phyloP scores from a whole-genome alignment of 2,113 vertebrate genomes.

The Siniperca knerii region DNA sequence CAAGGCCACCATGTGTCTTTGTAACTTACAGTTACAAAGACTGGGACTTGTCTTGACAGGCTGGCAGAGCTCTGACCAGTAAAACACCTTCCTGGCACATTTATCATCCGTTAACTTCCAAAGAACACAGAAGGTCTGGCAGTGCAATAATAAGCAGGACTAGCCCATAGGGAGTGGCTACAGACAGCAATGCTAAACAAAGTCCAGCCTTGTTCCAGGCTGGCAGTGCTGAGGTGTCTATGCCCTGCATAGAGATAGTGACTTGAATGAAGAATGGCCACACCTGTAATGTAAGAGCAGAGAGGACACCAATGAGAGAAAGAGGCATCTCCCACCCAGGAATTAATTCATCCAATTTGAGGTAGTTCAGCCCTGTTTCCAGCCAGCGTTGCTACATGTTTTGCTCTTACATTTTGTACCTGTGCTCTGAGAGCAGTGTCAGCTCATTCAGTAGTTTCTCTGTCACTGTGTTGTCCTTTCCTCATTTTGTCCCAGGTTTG shows the following conservation, averaged over 20 bases:
- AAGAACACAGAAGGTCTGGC: no score
- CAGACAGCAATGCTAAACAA: background rate
- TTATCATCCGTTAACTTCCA: background rate
- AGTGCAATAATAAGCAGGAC: background rate
- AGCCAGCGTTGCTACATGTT: no score
- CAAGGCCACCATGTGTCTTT: background rate
- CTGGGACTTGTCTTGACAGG: background rate
- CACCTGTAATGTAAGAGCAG: background rate
- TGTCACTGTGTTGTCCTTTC: background rate
- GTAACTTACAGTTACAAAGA: background rate
- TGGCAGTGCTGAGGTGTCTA: conserved; percentile 29
- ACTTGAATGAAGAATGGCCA: background rate
- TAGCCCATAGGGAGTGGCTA: background rate
- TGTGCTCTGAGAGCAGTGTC: background rate
- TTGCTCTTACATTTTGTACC: background rate
- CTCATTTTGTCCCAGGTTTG: background rate
- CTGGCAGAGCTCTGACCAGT: background rate
- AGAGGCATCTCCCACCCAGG: background rate
- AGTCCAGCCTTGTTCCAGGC: background rate
- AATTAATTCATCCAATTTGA: background rate
- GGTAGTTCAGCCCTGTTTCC: background rate
- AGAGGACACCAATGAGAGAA: background rate
- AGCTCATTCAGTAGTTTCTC: background rate
- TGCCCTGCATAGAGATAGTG: background rate
- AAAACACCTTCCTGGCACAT: background rate